Percentiles rank a stretch among this genome's conserved stretches.
These are phyloP conservation scores for Helogale parvula DNA, from an alignment of 2,113 vertebrate genomes.

Conservation along the genomic window DNA sequence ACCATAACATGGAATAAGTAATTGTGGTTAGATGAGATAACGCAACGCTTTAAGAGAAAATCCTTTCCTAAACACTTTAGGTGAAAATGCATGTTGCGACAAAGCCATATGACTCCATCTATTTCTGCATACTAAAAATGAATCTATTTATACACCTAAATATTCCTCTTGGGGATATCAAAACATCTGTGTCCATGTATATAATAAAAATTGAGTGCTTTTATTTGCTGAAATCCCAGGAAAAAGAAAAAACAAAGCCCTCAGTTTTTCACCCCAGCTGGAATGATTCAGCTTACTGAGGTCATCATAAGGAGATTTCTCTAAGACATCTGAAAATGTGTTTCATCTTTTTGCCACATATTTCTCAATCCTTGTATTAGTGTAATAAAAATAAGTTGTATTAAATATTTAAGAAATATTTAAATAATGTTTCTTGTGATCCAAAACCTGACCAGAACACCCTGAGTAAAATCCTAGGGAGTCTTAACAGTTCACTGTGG, in stretches of 20 bases:
- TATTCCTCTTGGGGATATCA: neutral
- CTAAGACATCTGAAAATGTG: neutral
- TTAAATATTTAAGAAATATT: neutral
- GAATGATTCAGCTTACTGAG: neutral
- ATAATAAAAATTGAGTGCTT: neutral
- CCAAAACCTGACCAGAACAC: neutral
- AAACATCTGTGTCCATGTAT: neutral
- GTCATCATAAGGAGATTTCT: neutral
- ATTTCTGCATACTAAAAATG: neutral
- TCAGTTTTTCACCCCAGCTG: neutral
- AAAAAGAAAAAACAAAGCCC: neutral
- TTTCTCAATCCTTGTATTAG: neutral
- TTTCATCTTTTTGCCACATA: neutral
- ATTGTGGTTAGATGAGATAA: neutral
- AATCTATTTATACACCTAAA: neutral
- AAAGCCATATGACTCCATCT: neutral
- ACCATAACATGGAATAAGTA: neutral
- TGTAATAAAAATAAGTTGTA: neutral
- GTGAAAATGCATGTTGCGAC: neutral
- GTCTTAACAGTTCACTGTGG: neutral
- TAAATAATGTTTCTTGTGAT: neutral
- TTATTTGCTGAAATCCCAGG: neutral
- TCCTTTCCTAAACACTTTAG: neutral
- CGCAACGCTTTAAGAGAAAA: constrained; percentile 25
- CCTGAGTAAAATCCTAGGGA: neutral